Evolutionary conservation across 2,113 vertebrate genomes (phyloP).

Genomic region (Thalassoma bifasciatum): DNA sequence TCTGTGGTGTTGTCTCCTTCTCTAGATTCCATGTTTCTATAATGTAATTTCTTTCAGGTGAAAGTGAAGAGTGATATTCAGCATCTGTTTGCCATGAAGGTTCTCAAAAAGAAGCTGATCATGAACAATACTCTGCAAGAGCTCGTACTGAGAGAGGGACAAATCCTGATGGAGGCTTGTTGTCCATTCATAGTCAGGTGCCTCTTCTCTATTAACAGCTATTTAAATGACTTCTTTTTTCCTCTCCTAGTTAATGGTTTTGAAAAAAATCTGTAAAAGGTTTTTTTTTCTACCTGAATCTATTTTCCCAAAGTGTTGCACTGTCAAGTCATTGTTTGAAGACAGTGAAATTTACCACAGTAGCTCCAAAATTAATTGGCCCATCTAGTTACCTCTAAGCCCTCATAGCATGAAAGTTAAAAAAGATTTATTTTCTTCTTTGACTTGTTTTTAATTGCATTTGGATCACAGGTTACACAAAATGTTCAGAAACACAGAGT

Average conservation of each 20-base stretch:
- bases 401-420: background rate
- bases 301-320: too few relatives aligned
- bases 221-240: background rate
- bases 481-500: slow-evolving; percentile 75
- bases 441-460: slow-evolving; percentile 3
- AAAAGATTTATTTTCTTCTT: background rate
- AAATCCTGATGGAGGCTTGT: slow-evolving; percentile 71
- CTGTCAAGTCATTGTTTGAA: too few relatives aligned
- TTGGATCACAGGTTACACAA: slow-evolving; percentile 70
- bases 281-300: too few relatives aligned
- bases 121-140: slow-evolving; percentile 61
- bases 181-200: slow-evolving; percentile 82
- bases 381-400: too few relatives aligned
- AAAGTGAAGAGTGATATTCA: slow-evolving; percentile 70
- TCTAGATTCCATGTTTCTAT: slow-evolving; percentile 50
- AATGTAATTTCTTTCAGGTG: slow-evolving; percentile 70
- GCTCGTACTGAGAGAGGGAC: slow-evolving; percentile 72
- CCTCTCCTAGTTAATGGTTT: background rate
- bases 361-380: too few relatives aligned
- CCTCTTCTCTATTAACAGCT: background rate
- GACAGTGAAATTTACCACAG: too few relatives aligned
- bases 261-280: too few relatives aligned
- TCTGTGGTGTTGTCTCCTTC: background rate
- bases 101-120: slow-evolving; percentile 75
- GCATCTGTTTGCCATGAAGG: slow-evolving; percentile 76